Evolutionary conservation across 2,113 vertebrate genomes (phyloP).

Genomic region (Tapirus terrestris): DNA sequence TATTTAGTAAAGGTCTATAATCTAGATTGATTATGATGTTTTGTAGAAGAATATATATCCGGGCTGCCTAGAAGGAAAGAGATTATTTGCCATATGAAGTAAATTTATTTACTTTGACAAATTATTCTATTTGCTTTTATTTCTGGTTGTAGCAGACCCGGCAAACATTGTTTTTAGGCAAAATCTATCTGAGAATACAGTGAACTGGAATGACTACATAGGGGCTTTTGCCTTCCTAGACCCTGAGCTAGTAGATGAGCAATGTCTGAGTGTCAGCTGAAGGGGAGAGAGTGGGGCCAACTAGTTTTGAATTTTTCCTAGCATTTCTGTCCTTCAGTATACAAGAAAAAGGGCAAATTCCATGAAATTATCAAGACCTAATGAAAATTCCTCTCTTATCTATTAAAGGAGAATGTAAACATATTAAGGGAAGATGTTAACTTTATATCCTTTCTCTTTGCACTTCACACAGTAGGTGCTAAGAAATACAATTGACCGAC

Average conservation of each 20-base stretch:
- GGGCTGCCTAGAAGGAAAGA: neutral
- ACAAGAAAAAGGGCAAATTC: neutral
- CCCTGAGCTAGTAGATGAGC: neutral
- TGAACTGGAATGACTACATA: neutral
- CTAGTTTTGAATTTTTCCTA: neutral
- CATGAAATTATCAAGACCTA: neutral
- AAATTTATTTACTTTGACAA: neutral
- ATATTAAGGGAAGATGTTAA: neutral
- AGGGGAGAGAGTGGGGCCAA: neutral
- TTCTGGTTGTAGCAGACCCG: neutral
- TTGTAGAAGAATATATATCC: neutral
- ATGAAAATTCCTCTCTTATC: neutral
- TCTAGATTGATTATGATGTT: neutral
- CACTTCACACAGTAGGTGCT: neutral
- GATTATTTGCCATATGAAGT: neutral
- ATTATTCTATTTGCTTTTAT: neutral
- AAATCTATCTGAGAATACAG: neutral
- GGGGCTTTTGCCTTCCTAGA: neutral
- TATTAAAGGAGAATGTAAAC: neutral
- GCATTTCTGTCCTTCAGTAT: neutral
- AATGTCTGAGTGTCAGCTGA: neutral
- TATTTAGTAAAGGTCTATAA: neutral
- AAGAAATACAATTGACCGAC: neutral
- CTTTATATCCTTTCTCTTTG: neutral
- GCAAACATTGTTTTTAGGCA: neutral